A percentile compares a stretch with the other conserved stretches of the same genome.
Evolutionary conservation across 2,797 vertebrate species (phyloP).

Genomic region (Prunella strophiata): DNA sequence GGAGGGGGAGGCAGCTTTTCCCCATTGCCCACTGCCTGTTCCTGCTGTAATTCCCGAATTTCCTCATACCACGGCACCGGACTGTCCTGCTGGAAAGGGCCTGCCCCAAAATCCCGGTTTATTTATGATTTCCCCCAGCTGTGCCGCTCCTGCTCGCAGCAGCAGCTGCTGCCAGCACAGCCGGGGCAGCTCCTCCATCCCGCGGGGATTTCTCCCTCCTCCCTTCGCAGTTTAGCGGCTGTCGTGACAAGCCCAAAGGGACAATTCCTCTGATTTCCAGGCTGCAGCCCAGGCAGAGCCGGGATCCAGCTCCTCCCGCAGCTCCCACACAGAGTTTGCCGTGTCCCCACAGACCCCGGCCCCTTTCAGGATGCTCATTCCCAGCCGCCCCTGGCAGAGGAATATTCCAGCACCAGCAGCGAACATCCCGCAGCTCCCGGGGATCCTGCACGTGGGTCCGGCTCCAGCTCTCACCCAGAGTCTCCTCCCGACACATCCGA

Average conservation of each 20-base stretch:
- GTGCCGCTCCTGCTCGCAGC: background rate
- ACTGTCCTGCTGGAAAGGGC: background rate
- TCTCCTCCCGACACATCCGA: background rate
- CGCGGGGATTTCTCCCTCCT: background rate
- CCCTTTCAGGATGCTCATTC: background rate
- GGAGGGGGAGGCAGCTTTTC: background rate
- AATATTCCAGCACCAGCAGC: conserved; percentile 31
- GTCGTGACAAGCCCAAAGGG: conserved; percentile 3
- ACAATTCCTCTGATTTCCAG: background rate
- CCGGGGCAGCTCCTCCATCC: background rate
- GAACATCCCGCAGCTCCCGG: background rate
- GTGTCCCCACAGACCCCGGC: background rate
- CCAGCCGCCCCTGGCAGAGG: background rate
- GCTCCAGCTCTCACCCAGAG: background rate
- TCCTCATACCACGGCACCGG: accelerated
- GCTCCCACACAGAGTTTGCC: background rate
- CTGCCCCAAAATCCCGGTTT: accelerated
- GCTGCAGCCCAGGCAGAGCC: background rate
- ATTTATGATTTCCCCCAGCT: accelerated
- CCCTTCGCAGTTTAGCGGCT: background rate
- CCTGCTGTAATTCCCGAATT: background rate
- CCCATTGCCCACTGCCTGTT: background rate
- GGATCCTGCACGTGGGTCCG: background rate
- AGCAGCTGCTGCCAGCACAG: background rate
- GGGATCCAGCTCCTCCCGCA: background rate